A percentile compares a stretch with the other conserved stretches of the same genome.
phyloP scores from a whole-genome alignment of 2,888 invertebrate species.

The Drosophila macrospina region DNA sequence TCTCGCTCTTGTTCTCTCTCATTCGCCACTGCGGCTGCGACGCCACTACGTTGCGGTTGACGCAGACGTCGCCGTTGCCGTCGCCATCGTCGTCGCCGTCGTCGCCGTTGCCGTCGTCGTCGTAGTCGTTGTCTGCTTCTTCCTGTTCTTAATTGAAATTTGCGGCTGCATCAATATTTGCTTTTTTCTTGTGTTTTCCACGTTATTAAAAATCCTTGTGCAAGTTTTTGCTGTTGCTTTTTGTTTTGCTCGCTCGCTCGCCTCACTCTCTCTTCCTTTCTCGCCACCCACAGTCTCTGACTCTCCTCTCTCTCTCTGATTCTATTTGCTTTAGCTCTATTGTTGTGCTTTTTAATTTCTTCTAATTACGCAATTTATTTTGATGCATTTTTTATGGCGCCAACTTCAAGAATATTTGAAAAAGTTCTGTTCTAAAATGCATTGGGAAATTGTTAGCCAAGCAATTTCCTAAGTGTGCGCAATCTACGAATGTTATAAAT shows the following conservation, averaged over 20 bases:
- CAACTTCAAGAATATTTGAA: constrained; percentile 39
- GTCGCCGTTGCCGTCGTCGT: constrained; percentile 17
- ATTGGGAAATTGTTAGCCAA: constrained; percentile 11
- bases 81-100: too few relatives aligned
- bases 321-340: constrained; percentile 28
- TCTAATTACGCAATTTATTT: constrained; percentile 70
- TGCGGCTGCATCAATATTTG: constrained; percentile 84
- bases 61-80: constrained; percentile 41
- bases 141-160: constrained; percentile 84
- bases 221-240: constrained; percentile 71
- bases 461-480: background rate
- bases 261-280: background rate
- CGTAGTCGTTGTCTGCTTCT: constrained; percentile 69
- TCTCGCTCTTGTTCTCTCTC: constrained; percentile 10
- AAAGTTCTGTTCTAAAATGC: constrained; percentile 16
- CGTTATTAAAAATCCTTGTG: constrained; percentile 82
- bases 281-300: background rate
- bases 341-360: constrained; percentile 71
- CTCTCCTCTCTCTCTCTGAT: background rate
- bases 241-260: constrained; percentile 48
- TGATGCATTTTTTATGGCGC: constrained; percentile 67
- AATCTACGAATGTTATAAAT: background rate
- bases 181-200: constrained; percentile 82
- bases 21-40: constrained; percentile 33
- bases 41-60: constrained; percentile 57